Conservation (phyloP, 2,113 vertebrate species). For the Mormoops blainvillei region DNA sequence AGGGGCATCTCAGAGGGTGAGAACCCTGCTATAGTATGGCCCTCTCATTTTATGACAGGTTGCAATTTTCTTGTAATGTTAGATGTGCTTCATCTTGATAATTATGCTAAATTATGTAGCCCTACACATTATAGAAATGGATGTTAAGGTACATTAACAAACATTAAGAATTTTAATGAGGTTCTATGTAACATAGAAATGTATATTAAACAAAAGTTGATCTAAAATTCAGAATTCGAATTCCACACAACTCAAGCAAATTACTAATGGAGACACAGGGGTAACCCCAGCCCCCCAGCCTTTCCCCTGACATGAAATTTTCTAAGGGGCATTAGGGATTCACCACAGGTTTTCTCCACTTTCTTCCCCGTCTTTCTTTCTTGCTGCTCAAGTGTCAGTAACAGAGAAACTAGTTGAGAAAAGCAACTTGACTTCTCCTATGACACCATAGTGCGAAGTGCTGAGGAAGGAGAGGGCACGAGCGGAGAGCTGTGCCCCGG, state of each 20-base stretch:
- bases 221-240: background rate
- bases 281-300: background rate
- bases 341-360: background rate
- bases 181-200: slow-evolving; percentile 8
- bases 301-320: background rate
- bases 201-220: background rate
- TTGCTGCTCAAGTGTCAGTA: background rate
- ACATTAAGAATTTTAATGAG: slow-evolving; percentile 67
- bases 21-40: slow-evolving; percentile 75
- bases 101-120: slow-evolving; percentile 83
- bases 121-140: slow-evolving; percentile 79
- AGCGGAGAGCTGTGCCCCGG: background rate
- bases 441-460: background rate
- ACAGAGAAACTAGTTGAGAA: background rate
- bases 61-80: slow-evolving; percentile 86
- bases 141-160: slow-evolving; percentile 77
- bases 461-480: background rate
- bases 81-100: slow-evolving; percentile 82
- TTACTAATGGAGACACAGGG: background rate
- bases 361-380: background rate
- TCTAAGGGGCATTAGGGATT: background rate
- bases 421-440: background rate
- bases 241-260: background rate
- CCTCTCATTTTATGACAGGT: slow-evolving; percentile 83
- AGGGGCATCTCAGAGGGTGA: slow-evolving; percentile 68